Percentiles rank a stretch among this genome's conserved stretches.
Evolutionary conservation across 2,797 vertebrate species (phyloP).

Genomic region (Xerus rutilus): DNA sequence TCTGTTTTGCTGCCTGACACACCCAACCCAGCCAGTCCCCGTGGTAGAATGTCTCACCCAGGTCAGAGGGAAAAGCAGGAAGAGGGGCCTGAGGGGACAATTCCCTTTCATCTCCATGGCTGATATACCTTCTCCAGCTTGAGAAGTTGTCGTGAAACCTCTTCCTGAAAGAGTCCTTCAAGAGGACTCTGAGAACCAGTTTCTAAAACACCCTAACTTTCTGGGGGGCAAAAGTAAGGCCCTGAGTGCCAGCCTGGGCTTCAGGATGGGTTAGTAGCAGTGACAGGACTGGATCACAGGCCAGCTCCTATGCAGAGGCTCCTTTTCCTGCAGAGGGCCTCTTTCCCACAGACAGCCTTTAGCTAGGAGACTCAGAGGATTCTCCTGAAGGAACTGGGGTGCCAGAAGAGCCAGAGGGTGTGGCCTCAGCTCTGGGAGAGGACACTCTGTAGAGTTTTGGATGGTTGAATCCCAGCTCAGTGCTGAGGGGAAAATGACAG

Average conservation of each 20-base stretch:
- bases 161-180: no score
- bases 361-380: background rate
- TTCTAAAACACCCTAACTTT: background rate
- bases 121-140: background rate
- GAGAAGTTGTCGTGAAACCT: background rate
- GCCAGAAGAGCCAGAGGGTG: background rate
- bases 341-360: background rate
- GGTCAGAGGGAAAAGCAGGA: background rate
- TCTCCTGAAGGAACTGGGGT: background rate
- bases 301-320: background rate
- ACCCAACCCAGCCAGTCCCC: constrained; percentile 36
- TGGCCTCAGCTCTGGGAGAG: background rate
- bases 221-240: background rate
- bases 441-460: background rate
- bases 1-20: constrained; percentile 2
- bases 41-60: constrained; percentile 21
- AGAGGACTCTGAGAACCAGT: background rate
- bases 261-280: background rate
- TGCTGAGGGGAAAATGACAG: background rate
- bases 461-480: background rate
- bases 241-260: background rate
- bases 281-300: background rate
- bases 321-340: background rate
- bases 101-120: background rate
- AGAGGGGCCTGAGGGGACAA: background rate